Evolutionary conservation across 2,113 vertebrate species (phyloP).

Genomic region (Oplegnathus fasciatus): DNA sequence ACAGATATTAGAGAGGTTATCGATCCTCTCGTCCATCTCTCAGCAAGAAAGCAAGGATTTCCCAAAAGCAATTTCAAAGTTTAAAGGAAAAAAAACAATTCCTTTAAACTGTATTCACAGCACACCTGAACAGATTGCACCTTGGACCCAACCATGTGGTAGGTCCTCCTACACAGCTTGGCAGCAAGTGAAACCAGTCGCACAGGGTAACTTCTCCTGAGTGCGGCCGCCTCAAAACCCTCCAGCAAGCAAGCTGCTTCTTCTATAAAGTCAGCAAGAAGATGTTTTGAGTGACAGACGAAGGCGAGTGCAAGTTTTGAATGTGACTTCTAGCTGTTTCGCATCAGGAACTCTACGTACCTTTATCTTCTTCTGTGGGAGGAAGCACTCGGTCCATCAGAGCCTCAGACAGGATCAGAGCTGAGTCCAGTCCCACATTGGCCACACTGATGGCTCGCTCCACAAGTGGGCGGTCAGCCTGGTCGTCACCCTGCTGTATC

Average conservation of each 20-base stretch:
- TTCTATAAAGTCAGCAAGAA: conserved; percentile 66
- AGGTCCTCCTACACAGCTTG: conserved; percentile 86
- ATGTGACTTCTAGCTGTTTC: neutral
- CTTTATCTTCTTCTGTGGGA: conserved; percentile 84
- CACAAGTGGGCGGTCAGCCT: conserved; percentile 80
- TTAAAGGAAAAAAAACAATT: neutral
- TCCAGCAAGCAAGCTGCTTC: conserved; percentile 82
- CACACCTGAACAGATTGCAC: conserved; percentile 85
- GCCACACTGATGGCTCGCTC: conserved; percentile 79
- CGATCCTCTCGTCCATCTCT: neutral
- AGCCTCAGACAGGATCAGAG: conserved; percentile 84
- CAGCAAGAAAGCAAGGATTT: neutral
- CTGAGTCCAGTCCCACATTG: conserved; percentile 83
- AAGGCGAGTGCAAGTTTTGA: neutral
- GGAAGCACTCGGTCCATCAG: conserved; percentile 88
- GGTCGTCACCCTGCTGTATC: conserved; percentile 82
- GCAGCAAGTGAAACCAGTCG: conserved; percentile 86
- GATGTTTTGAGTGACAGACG: neutral
- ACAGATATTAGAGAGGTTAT: no score
- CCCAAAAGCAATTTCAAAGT: neutral
- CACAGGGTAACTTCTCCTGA: conserved; percentile 79
- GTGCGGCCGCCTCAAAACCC: conserved; percentile 82
- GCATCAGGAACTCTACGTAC: conserved; percentile 71
- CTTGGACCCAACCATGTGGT: conserved; percentile 81
- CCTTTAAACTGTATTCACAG: conserved; percentile 63